Conservation (phyloP, 2,113 vertebrate genomes). For the Etia nguti region DNA sequence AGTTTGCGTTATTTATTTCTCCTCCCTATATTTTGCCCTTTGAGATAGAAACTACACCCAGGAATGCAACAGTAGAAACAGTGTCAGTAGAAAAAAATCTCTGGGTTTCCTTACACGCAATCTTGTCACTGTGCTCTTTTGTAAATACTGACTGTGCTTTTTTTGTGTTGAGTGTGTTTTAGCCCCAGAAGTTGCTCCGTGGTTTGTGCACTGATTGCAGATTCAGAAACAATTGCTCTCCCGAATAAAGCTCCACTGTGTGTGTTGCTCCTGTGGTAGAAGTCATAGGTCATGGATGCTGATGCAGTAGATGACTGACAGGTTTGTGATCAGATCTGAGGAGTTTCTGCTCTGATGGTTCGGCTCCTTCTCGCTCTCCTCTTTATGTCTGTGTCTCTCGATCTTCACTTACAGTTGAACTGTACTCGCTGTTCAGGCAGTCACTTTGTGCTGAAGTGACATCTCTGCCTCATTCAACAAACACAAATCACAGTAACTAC, state of each 20-base stretch:
- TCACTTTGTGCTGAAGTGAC: not conserved
- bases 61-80: not conserved
- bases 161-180: not conserved
- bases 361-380: not conserved
- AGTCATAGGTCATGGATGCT: not conserved
- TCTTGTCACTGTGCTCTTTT: not conserved
- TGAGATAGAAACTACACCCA: accelerated
- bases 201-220: not conserved
- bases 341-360: constrained; percentile 13
- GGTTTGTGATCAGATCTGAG: constrained; percentile 22
- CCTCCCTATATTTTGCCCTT: not conserved
- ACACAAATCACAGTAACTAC: not conserved
- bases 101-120: accelerated
- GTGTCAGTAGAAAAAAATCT: not conserved
- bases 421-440: not conserved
- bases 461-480: not conserved
- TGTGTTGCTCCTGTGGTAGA: not conserved
- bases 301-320: constrained; percentile 14
- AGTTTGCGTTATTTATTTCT: not conserved
- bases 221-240: not conserved
- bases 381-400: not conserved
- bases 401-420: not conserved
- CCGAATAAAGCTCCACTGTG: not conserved
- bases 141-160: not conserved
- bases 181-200: not conserved